Evolutionary conservation across 2,113 vertebrate genomes (phyloP).

Genomic region (Drymodes brunneopygia): DNA sequence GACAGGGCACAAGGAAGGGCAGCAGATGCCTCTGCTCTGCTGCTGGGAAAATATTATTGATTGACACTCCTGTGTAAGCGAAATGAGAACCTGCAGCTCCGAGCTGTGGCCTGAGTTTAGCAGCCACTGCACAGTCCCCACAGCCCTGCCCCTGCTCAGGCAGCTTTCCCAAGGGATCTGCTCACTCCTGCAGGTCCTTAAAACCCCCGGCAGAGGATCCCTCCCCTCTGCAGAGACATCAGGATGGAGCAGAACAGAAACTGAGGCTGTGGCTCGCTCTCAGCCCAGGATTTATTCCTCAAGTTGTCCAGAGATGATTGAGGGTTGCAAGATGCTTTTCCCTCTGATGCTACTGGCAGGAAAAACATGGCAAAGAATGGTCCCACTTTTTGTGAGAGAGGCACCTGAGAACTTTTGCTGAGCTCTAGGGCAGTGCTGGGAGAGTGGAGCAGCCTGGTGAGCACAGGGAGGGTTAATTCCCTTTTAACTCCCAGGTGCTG

Average conservation of each 20-base stretch:
- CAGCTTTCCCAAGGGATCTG: neutral
- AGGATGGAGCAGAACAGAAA: neutral
- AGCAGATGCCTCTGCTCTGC: neutral
- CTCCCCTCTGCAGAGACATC: neutral
- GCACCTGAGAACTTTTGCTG: neutral
- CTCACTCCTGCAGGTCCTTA: neutral
- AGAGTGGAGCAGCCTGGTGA: neutral
- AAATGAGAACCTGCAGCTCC: constrained; percentile 4
- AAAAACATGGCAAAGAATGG: neutral
- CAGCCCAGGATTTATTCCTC: neutral
- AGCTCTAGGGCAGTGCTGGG: neutral
- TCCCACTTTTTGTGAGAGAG: neutral
- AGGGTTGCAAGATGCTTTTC: neutral
- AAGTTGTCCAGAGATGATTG: neutral
- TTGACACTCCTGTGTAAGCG: neutral
- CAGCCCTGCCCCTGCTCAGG: neutral
- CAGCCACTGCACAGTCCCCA: neutral
- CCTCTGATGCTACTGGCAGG: neutral
- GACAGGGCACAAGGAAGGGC: neutral
- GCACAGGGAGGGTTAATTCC: neutral
- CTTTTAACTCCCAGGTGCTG: neutral
- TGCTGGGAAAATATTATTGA: neutral
- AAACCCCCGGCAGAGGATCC: neutral
- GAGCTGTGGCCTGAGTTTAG: neutral
- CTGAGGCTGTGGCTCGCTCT: neutral